Evolutionary conservation across 2,888 invertebrate species (phyloP).

Genomic region (Aplocera efformata): DNA sequence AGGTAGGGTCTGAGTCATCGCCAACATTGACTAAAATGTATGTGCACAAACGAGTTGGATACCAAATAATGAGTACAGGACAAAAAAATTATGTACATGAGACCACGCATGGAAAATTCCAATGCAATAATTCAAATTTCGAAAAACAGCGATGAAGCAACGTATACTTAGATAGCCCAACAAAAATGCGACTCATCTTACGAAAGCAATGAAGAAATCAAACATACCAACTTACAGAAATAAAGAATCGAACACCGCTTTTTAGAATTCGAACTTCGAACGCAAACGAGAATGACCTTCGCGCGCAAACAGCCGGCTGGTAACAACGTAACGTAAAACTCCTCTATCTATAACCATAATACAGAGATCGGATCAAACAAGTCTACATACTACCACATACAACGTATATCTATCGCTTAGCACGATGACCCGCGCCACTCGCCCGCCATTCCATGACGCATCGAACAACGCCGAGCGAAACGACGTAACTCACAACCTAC

Average conservation of each 20-base stretch:
- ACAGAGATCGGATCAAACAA: constrained; percentile 54
- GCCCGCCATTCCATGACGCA: constrained; percentile 65
- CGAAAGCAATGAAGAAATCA: constrained; percentile 19
- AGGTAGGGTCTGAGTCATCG: too few relatives aligned
- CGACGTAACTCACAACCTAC: constrained; percentile 37
- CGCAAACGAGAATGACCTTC: constrained; percentile 58
- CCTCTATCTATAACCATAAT: constrained; percentile 42
- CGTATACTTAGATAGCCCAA: too few relatives aligned
- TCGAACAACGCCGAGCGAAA: constrained; percentile 40
- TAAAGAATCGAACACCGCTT: constrained; percentile 26
- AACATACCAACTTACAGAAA: constrained; percentile 25
- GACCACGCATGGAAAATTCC: too few relatives aligned
- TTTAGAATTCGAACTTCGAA: constrained; percentile 27
- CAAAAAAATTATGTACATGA: too few relatives aligned
- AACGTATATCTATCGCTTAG: constrained; percentile 46
- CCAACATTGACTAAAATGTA: too few relatives aligned
- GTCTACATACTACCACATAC: constrained; percentile 43
- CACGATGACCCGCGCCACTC: constrained; percentile 71
- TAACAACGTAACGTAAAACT: constrained; percentile 64
- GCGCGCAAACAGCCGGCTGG: constrained; percentile 62
- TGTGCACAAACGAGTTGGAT: too few relatives aligned
- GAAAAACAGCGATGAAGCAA: too few relatives aligned
- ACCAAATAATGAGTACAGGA: too few relatives aligned
- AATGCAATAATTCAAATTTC: too few relatives aligned
- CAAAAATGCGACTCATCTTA: constrained; percentile 6